Percentiles rank a stretch among this genome's conserved stretches.
These are phyloP conservation scores for Tenebrosternarchus preto DNA, from an alignment of 2,113 vertebrate genomes.

Conservation along the genomic window DNA sequence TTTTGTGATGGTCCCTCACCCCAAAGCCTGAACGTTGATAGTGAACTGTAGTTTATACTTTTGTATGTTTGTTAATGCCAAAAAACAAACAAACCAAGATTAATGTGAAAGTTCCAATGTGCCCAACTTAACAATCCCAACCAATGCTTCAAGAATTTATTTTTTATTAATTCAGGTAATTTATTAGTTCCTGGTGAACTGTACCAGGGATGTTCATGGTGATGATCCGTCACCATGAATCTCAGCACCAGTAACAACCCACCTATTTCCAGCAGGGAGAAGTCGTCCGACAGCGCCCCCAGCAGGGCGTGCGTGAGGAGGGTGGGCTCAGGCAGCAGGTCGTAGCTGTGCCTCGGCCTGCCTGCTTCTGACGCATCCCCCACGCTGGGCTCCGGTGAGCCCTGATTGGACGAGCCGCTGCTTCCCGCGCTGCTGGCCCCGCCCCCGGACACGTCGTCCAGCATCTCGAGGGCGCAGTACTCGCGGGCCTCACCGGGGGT, in stretches of 20 bases:
- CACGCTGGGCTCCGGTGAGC: constrained; percentile 79
- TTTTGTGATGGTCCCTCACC: too few relatives aligned
- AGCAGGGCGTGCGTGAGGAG: constrained; percentile 73
- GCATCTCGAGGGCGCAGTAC: constrained; percentile 83
- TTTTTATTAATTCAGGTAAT: too few relatives aligned
- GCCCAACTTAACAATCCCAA: too few relatives aligned
- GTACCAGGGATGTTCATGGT: too few relatives aligned
- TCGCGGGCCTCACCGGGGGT: constrained; percentile 78
- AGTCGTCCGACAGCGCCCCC: constrained; percentile 68
- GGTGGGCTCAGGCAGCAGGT: constrained; percentile 81
- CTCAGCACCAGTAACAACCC: constrained; percentile 43
- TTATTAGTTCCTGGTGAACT: too few relatives aligned
- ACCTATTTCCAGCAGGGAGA: constrained; percentile 83
- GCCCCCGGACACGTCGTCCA: constrained; percentile 63
- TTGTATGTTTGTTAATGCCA: too few relatives aligned
- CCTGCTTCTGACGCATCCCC: constrained; percentile 78
- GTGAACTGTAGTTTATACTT: too few relatives aligned
- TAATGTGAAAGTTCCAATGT: too few relatives aligned
- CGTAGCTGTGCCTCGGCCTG: constrained; percentile 81
- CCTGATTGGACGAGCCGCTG: constrained; percentile 81
- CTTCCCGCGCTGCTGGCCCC: constrained; percentile 67
- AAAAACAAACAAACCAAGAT: too few relatives aligned
- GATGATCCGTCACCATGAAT: too few relatives aligned
- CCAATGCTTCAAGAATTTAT: too few relatives aligned
- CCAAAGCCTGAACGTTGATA: too few relatives aligned